phyloP scores from a whole-genome alignment of 2,113 vertebrate species.

The Hippocampus mohnikei region DNA sequence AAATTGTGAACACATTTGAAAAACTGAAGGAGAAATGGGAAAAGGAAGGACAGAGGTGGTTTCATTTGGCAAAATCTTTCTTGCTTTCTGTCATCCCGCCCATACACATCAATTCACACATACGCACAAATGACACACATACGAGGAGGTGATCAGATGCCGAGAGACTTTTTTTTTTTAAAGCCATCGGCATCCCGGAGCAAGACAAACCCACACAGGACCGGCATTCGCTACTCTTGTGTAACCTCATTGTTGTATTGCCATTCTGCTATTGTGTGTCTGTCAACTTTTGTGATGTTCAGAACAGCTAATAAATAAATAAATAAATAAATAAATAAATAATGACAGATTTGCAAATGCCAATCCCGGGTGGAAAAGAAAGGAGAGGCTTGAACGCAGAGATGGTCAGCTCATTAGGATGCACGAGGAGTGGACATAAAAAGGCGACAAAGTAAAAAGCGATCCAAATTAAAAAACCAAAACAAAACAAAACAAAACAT shows the following conservation, averaged over 20 bases:
- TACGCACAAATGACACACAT: constrained; percentile 29
- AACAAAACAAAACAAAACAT: constrained; percentile 58
- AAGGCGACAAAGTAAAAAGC: constrained; percentile 53
- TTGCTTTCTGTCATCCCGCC: constrained; percentile 15
- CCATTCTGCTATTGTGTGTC: constrained; percentile 37
- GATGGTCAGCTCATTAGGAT: constrained; percentile 22
- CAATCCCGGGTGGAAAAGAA: constrained; percentile 49
- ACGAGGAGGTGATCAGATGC: constrained; percentile 45
- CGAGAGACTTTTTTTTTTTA: constrained; percentile 26
- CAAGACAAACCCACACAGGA: constrained; percentile 50
- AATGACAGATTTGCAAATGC: constrained; percentile 51
- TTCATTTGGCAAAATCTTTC: constrained; percentile 27
- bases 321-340: not conserved
- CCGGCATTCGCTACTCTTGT: constrained; percentile 44
- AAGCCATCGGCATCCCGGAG: constrained; percentile 35
- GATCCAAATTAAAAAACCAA: constrained; percentile 44
- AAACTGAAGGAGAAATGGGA: constrained; percentile 15
- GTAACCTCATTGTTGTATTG: constrained; percentile 23
- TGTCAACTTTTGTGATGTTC: constrained; percentile 19
- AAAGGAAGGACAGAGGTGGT: constrained; percentile 12
- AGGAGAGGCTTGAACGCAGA: constrained; percentile 12
- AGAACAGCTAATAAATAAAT: not conserved
- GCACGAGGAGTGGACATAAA: constrained; percentile 32
- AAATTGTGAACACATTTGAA: no score
- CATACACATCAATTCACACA: constrained; percentile 18